Base-by-base conservation (phyloP, 2,888 invertebrate species). In the Heterodera filipjevi region DNA sequence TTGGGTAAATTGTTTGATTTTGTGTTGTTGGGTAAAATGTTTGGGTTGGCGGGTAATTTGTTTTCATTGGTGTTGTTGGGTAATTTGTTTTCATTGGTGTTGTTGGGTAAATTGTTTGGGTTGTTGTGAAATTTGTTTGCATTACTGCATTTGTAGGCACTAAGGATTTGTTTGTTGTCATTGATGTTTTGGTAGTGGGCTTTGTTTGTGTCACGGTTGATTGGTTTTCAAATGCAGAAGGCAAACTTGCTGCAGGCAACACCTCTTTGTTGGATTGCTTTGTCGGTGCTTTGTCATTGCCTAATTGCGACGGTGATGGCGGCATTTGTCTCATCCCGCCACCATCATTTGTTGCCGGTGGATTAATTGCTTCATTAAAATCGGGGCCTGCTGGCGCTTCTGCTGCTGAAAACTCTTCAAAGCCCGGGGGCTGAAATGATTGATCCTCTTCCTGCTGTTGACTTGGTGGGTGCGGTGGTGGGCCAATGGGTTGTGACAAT, bases 351-450 rank as follows among this genome's bases (percentile, higher is more conserved):
- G 59, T 59, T 59, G 27, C 59, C 27, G 59, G 59, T n/a, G 53
- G 3, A 14, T 53, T 53, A 6, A 6, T 6, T 6, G 53, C 22
- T 6, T 53, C 53, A 53, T n/a, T n/a, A 53, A 53, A 53, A 22
- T 44, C 44, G 5, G 8, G 8, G 19, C 49, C 49, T 49, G 49
- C 8, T 49, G 59, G 59, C 59, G 59, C 59, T n/a, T 59, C 59
- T 59, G 59, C 59, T n/a, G n/a, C 59, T 59, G 59, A 27, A 27
- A 59, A 59, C 27, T 59, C 59, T 27, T 59, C 59, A 59, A 59
- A 27, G n/a, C 59, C 59, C 6, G 59, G 59, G 2, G 59, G 59
- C 2, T 27, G 59, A 59, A 59, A 59, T 27, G n/a, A n/a, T 27
- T 59, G 59, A 8, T 59, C 59, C 27, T 59, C 59, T 10, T 59